Conservation (phyloP, 1,140 invertebrate genomes). For the Zaprionus davidi region DNA sequence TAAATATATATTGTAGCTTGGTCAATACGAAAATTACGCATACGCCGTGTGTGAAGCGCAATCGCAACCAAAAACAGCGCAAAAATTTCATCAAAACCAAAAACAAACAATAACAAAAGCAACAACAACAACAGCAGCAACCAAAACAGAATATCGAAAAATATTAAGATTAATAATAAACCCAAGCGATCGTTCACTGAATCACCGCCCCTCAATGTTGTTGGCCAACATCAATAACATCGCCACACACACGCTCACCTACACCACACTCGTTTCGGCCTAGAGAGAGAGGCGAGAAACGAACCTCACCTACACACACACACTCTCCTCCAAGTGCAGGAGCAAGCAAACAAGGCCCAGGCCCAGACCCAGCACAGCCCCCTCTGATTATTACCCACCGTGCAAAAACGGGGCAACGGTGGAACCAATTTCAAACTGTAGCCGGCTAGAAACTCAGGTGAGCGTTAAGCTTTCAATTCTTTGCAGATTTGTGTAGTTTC, state of each 20-base stretch:
- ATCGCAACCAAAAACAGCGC: conserved; percentile 21
- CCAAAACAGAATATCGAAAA: not conserved
- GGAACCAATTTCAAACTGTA: conserved; percentile 60
- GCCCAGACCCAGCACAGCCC: conserved; percentile 14
- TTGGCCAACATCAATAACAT: conserved; percentile 13
- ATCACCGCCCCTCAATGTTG: conserved; percentile 27
- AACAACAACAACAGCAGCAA: not conserved
- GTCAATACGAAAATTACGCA: conserved; percentile 66
- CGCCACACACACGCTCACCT: not conserved
- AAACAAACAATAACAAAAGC: conserved; percentile 4
- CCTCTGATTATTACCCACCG: conserved; percentile 26
- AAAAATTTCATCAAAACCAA: not conserved
- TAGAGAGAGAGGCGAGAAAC: not conserved
- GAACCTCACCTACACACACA: not conserved
- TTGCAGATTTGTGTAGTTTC: not conserved
- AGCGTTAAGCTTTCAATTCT: conserved; percentile 11
- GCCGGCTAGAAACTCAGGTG: conserved; percentile 70
- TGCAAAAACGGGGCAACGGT: conserved; percentile 36
- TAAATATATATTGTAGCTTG: conserved; percentile 40
- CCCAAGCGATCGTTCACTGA: conserved; percentile 24
- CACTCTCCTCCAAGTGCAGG: no score
- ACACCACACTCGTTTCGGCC: not conserved
- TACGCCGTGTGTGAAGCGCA: conserved; percentile 72
- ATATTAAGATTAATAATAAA: conserved; percentile 41
- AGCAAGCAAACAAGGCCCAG: not conserved